Conservation (phyloP, 30 jellyfish, hydroid and myxozoan genomes). For the Cassiopea andromeda region DNA sequence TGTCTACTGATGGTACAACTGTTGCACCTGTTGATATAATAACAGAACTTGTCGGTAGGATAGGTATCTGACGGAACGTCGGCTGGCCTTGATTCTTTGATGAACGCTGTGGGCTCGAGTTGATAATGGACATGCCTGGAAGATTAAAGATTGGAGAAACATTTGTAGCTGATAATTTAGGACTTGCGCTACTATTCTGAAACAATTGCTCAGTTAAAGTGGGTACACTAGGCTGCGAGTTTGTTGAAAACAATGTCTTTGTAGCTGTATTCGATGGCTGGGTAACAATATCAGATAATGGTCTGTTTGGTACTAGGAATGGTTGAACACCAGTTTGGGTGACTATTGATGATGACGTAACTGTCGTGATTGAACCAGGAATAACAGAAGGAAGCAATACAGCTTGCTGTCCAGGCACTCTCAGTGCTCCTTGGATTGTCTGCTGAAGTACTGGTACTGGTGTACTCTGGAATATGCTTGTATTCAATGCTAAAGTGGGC, state of each 20-base stretch:
- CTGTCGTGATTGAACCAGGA: slow-evolving; percentile 54
- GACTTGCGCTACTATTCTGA: slow-evolving; percentile 51
- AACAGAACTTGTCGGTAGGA: slow-evolving; percentile 57
- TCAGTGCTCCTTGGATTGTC: slow-evolving; percentile 53
- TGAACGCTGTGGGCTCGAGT: slow-evolving; percentile 41
- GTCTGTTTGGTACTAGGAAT: slow-evolving; percentile 46
- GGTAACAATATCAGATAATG: slow-evolving; percentile 12
- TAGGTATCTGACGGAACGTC: slow-evolving; percentile 36
- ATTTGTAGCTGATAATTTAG: slow-evolving; percentile 44
- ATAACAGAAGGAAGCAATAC: slow-evolving; percentile 59
- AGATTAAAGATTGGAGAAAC: slow-evolving; percentile 52
- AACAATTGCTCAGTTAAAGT: slow-evolving; percentile 68
- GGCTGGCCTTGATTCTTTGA: slow-evolving; percentile 18
- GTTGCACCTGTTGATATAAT: slow-evolving; percentile 51
- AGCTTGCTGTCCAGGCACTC: slow-evolving; percentile 55
- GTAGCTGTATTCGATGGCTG: slow-evolving; percentile 29
- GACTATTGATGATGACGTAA: slow-evolving; percentile 10
- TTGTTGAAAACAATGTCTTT: slow-evolving; percentile 42
- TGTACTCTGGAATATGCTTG: slow-evolving; percentile 36
- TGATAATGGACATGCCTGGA: slow-evolving; percentile 55
- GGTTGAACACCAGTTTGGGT: slow-evolving; percentile 58
- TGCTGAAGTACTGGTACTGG: slow-evolving; percentile 56
- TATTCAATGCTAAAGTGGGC: slow-evolving; percentile 47
- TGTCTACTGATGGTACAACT: slow-evolving; percentile 48
- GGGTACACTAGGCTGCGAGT: slow-evolving; percentile 52